Evolutionary conservation across 2,888 invertebrate genomes (phyloP).

Genomic region (Xestia rhomboidea): DNA sequence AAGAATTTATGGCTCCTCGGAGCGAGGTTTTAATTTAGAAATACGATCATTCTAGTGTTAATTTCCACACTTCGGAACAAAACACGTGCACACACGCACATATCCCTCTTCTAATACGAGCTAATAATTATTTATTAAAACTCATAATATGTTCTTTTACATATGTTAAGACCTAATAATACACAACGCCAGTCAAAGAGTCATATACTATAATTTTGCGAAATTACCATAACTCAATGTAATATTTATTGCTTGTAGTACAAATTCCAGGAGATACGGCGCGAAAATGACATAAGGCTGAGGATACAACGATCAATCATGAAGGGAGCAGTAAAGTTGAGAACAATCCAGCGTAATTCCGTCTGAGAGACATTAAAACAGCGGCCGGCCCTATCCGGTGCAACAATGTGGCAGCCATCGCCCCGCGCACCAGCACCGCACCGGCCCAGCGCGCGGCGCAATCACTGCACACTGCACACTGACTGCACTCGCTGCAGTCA

Average conservation of each 20-base stretch:
- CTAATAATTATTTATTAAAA: constrained; percentile 64
- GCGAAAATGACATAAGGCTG: constrained; percentile 89
- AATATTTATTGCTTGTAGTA: constrained; percentile 87
- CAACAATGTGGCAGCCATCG: constrained; percentile 84
- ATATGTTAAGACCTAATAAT: constrained; percentile 57
- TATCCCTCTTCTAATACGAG: constrained; percentile 44
- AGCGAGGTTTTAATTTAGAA: constrained; percentile 87
- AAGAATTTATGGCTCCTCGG: constrained; percentile 85
- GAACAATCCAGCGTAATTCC: constrained; percentile 91
- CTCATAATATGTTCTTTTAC: constrained; percentile 50
- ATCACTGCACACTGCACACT: constrained; percentile 27
- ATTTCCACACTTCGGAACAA: constrained; percentile 82
- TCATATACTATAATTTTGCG: constrained; percentile 78
- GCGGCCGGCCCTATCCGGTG: constrained; percentile 90
- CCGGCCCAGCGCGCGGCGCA: constrained; percentile 7
- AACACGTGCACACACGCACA: constrained; percentile 52
- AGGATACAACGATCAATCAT: constrained; percentile 90
- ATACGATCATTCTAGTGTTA: constrained; percentile 86
- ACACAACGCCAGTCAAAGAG: constrained; percentile 65
- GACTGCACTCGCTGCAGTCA: constrained; percentile 31
- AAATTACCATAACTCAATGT: constrained; percentile 87
- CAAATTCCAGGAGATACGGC: constrained; percentile 87
- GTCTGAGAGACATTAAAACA: constrained; percentile 90
- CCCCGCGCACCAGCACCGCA: constrained; percentile 26
- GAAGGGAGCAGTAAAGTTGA: constrained; percentile 88